Conservation (phyloP, 2,113 vertebrate genomes). For the Azemiops feae region DNA sequence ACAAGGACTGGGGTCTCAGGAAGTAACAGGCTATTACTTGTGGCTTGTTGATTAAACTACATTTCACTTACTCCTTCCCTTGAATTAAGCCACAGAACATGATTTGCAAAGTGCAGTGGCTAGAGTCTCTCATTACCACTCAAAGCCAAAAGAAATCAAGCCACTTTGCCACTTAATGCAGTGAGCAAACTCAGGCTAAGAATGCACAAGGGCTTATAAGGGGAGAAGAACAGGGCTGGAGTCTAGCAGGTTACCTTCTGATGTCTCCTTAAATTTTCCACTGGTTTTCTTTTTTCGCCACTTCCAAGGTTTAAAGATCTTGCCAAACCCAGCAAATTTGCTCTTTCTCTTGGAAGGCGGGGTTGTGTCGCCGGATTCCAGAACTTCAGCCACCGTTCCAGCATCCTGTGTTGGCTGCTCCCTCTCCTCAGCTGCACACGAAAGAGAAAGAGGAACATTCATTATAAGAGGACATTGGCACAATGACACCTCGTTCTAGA, state of each 20-base stretch:
- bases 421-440: slow-evolving; percentile 77
- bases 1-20: neutral
- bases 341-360: slow-evolving; percentile 92
- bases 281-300: slow-evolving; percentile 99
- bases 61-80: neutral
- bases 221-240: neutral
- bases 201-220: neutral
- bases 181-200: neutral
- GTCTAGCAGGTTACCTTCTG: slow-evolving; percentile 79
- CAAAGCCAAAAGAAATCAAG: neutral
- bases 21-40: neutral
- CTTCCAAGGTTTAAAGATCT: slow-evolving; percentile 99
- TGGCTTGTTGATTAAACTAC: neutral
- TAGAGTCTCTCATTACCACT: neutral
- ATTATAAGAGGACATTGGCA: neutral
- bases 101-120: neutral
- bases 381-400: slow-evolving; percentile 78
- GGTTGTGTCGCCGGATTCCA: slow-evolving; percentile 81
- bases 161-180: neutral
- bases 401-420: slow-evolving; percentile 70
- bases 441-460: neutral
- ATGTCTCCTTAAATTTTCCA: slow-evolving; percentile 94
- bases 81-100: neutral
- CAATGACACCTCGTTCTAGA: neutral
- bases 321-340: slow-evolving; percentile 94